Conservation (phyloP, 2,113 vertebrate genomes). For the Corvus moneduloides region DNA sequence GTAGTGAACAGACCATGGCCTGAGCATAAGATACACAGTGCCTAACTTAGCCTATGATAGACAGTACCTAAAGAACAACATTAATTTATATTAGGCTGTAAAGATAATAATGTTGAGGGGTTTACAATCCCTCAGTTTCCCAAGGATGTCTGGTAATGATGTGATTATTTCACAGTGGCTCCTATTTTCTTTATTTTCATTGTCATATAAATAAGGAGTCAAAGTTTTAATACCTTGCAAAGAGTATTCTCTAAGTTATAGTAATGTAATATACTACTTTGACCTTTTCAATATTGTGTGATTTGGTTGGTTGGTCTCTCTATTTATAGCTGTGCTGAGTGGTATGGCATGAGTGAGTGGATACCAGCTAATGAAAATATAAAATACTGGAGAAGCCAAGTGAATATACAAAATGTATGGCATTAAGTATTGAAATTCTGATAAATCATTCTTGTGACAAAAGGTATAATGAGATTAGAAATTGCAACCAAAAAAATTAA, state of each 20-base stretch:
- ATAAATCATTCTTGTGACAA: slow-evolving; percentile 72
- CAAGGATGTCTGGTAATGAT: neutral
- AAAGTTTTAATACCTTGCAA: slow-evolving; percentile 63
- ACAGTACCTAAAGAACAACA: neutral
- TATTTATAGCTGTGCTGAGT: slow-evolving; percentile 69
- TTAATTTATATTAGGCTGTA: neutral
- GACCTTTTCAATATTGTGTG: slow-evolving; percentile 72
- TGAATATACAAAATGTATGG: slow-evolving; percentile 45
- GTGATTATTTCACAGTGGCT: neutral
- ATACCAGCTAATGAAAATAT: slow-evolving; percentile 70
- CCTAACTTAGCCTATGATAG: neutral
- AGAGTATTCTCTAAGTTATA: slow-evolving; percentile 67
- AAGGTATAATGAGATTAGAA: slow-evolving; percentile 75
- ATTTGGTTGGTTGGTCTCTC: slow-evolving; percentile 68
- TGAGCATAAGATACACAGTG: neutral
- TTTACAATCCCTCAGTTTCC: neutral
- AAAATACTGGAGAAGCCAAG: slow-evolving; percentile 55
- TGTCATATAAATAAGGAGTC: slow-evolving; percentile 63
- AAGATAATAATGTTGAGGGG: neutral
- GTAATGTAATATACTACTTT: slow-evolving; percentile 59
- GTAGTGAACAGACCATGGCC: neutral
- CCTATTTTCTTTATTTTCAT: slow-evolving; percentile 58
- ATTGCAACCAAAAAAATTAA: slow-evolving; percentile 59
- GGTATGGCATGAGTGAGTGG: slow-evolving; percentile 43
- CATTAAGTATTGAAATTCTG: slow-evolving; percentile 51